phyloP scores from a whole-genome alignment of 37 sponge, comb jelly and placozoan species.

The Spongia lamella region DNA sequence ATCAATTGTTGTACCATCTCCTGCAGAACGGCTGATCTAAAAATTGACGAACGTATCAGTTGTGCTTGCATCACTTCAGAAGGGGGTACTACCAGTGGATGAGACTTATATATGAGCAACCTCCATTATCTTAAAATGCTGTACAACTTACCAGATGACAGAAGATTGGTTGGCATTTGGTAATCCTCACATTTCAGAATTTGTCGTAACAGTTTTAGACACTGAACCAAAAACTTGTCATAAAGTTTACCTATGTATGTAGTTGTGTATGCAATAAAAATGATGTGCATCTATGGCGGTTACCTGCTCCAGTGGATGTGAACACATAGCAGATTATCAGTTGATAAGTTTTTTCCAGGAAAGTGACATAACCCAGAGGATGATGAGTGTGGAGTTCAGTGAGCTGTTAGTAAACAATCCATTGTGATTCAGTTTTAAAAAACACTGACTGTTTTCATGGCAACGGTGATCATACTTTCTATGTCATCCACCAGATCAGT shows the following conservation, averaged over 20 bases:
- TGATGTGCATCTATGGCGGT: background rate
- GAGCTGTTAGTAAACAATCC: constrained; percentile 22
- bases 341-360: constrained; percentile 44
- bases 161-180: constrained; percentile 20
- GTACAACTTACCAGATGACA: constrained; percentile 23
- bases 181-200: constrained; percentile 77
- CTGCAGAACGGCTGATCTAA: too few relatives aligned
- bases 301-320: constrained; percentile 29
- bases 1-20: too few relatives aligned
- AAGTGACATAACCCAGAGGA: constrained; percentile 60
- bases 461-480: too few relatives aligned
- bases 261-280: background rate
- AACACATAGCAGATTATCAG: constrained; percentile 45
- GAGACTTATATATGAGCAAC: too few relatives aligned
- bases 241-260: constrained; percentile 38
- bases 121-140: too few relatives aligned
- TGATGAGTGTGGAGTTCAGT: constrained; percentile 55
- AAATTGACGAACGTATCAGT: too few relatives aligned
- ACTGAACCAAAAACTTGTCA: constrained; percentile 42
- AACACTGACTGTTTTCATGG: too few relatives aligned
- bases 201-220: constrained; percentile 46
- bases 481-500: too few relatives aligned
- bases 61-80: too few relatives aligned
- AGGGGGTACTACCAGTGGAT: too few relatives aligned
- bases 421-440: too few relatives aligned